A percentile compares a stretch with the other conserved stretches of the same genome.
Evolutionary conservation across 1,140 invertebrate genomes (phyloP).

Genomic region (Temnothorax nylanderi): DNA sequence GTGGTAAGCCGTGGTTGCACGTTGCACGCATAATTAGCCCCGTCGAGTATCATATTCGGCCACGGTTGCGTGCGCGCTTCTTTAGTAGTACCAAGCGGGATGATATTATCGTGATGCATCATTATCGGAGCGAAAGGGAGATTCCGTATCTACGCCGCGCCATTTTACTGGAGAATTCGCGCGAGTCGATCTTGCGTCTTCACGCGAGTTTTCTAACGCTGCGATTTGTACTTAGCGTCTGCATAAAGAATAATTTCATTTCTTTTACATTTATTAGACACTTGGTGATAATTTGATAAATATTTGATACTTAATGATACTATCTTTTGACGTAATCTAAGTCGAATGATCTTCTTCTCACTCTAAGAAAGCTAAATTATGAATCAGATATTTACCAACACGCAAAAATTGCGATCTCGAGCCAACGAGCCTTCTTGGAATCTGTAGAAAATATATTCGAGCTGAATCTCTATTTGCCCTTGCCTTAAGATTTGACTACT

Average conservation of each 20-base stretch:
- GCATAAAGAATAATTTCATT: background rate
- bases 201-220: slow-evolving; percentile 17
- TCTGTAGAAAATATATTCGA: background rate
- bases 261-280: background rate
- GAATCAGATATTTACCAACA: background rate
- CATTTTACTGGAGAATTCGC: background rate
- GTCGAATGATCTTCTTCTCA: background rate
- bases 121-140: slow-evolving; percentile 66
- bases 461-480: background rate
- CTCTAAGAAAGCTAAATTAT: background rate
- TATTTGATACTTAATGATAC: background rate
- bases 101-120: slow-evolving; percentile 65
- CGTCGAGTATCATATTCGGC: slow-evolving; percentile 61
- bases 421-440: background rate
- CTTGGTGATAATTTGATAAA: too few species aligned
- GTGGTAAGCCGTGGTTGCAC: slow-evolving; percentile 20
- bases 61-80: slow-evolving; percentile 58
- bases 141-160: slow-evolving; percentile 36
- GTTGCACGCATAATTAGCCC: slow-evolving; percentile 67
- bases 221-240: background rate
- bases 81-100: slow-evolving; percentile 46
- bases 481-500: background rate
- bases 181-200: slow-evolving; percentile 21
- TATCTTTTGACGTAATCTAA: background rate
- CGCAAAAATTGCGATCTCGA: background rate